phyloP scores from a whole-genome alignment of 2,888 invertebrate genomes.

The Strigamia maritima region DNA sequence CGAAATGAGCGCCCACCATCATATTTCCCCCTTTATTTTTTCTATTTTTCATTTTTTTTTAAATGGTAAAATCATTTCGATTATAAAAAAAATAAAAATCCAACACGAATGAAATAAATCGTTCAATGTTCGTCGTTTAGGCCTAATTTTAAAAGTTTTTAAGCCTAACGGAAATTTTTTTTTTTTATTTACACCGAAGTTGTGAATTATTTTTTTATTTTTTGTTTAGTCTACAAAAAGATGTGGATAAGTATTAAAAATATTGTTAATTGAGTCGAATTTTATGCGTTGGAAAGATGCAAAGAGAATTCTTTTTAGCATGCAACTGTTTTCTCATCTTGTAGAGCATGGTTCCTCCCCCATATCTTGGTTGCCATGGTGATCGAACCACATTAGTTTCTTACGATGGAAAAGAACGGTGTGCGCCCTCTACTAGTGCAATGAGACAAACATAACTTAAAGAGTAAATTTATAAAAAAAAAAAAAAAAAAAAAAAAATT shows the following conservation, averaged over 20 bases:
- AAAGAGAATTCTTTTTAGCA: neutral
- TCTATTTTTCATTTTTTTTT: neutral
- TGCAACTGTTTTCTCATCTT: slow-evolving; percentile 23
- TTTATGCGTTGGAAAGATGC: neutral
- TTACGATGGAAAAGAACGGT: slow-evolving; percentile 8
- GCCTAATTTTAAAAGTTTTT: neutral
- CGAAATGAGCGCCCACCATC: neutral
- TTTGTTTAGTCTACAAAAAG: no score
- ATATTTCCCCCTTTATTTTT: neutral
- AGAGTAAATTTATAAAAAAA: slow-evolving; percentile 9
- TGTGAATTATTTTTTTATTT: neutral
- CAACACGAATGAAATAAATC: no score
- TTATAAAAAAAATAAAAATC: neutral
- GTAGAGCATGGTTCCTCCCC: neutral
- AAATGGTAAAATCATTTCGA: no score
- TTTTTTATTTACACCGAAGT: neutral
- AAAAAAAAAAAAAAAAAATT: neutral
- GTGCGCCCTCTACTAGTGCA: slow-evolving; percentile 16
- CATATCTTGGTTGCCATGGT: slow-evolving; percentile 16
- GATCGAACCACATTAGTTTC: slow-evolving; percentile 21
- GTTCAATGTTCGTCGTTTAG: no score
- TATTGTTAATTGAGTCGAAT: neutral
- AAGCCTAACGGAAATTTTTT: neutral
- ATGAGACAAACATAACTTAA: slow-evolving; percentile 16
- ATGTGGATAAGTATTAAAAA: no score